A percentile compares a stretch with the other conserved stretches of the same genome.
Evolutionary conservation across 2,113 vertebrate species (phyloP).

Genomic region (Pangasianodon hypophthalmus): DNA sequence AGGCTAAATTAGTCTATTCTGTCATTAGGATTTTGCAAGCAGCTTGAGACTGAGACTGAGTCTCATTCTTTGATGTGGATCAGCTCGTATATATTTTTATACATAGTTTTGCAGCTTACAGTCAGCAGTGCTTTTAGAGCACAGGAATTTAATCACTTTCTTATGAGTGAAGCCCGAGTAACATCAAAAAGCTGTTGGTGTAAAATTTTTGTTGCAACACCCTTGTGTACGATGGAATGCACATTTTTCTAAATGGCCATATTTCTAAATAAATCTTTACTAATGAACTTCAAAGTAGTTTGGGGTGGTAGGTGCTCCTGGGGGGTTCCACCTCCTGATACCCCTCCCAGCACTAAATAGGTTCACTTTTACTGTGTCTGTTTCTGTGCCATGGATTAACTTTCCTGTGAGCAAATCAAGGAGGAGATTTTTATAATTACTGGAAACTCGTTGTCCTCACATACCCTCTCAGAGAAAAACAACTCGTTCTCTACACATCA

Average conservation of each 20-base stretch:
- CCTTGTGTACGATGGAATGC: constrained; percentile 17
- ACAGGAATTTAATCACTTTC: constrained; percentile 39
- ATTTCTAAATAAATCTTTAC: constrained; percentile 27
- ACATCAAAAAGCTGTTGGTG: constrained; percentile 7
- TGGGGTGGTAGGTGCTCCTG: constrained; percentile 11
- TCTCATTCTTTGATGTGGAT: constrained; percentile 16
- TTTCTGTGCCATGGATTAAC: constrained; percentile 58
- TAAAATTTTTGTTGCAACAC: background rate
- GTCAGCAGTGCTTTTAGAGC: constrained; percentile 14
- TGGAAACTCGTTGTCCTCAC: constrained; percentile 53
- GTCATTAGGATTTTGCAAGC: background rate
- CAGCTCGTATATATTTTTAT: background rate
- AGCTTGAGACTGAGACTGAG: background rate
- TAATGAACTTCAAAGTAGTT: constrained; percentile 28
- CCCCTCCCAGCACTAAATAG: constrained; percentile 31
- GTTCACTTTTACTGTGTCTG: constrained; percentile 51
- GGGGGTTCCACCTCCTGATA: constrained; percentile 42
- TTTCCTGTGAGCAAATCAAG: constrained; percentile 23
- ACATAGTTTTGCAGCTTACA: constrained; percentile 6
- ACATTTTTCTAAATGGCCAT: constrained; percentile 4
- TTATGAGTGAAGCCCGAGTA: constrained; percentile 23
- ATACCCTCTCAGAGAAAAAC: constrained; percentile 44
- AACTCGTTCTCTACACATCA: constrained; percentile 37
- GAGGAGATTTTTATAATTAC: constrained; percentile 35
- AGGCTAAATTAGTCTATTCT: background rate